Conservation (phyloP, 1,140 invertebrate genomes). For the Agrilus planipennis region DNA sequence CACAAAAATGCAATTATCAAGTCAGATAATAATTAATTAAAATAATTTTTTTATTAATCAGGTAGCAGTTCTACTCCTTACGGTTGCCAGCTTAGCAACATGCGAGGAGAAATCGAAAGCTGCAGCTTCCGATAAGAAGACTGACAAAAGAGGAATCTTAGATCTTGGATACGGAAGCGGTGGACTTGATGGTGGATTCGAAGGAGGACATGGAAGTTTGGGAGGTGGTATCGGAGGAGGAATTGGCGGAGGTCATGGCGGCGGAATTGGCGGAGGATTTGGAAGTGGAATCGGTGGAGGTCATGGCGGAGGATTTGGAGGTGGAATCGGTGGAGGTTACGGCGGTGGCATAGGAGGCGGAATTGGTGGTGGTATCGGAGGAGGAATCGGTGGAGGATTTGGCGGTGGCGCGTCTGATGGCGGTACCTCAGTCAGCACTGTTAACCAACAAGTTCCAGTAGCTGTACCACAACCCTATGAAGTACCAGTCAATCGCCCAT, state of each 20-base stretch:
- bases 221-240: neutral
- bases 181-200: neutral
- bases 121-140: neutral
- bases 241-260: too few relatives aligned
- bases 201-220: neutral
- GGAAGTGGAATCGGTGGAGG: constrained; percentile 1
- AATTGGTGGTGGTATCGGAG: neutral
- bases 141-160: neutral
- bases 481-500: constrained; percentile 5
- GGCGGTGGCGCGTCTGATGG: neutral
- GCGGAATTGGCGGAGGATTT: too few relatives aligned
- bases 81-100: too few relatives aligned
- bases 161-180: neutral
- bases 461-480: constrained; percentile 5
- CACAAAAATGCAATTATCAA: too few relatives aligned
- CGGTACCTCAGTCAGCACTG: constrained; percentile 1
- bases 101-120: too few relatives aligned
- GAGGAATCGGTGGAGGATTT: neutral
- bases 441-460: constrained; percentile 7
- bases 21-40: too few relatives aligned
- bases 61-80: too few relatives aligned
- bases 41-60: too few relatives aligned
- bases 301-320: neutral
- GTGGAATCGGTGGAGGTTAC: neutral
- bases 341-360: neutral